These are phyloP conservation scores for Acholoe squamosa DNA, from an alignment of 2,888 invertebrate genomes.

Conservation along the genomic window DNA sequence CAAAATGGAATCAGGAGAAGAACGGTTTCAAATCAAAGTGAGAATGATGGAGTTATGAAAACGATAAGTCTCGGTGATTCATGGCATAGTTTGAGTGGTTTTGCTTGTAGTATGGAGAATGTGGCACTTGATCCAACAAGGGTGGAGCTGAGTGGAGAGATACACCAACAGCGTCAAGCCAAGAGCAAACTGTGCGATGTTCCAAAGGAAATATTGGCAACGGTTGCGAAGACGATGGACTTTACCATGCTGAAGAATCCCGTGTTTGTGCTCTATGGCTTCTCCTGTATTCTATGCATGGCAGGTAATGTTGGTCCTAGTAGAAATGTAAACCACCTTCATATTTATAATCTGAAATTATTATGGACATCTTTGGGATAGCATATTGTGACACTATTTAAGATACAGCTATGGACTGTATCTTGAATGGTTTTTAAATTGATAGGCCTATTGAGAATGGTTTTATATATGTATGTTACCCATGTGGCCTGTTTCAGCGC, in stretches of 20 bases:
- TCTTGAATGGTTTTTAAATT: too few species aligned
- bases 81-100: constrained; percentile 59
- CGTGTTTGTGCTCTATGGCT: constrained; percentile 87
- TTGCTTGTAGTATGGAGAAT: constrained; percentile 52
- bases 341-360: too few species aligned
- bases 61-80: constrained; percentile 13
- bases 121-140: background rate
- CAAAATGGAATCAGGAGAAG: background rate
- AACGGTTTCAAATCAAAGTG: constrained; percentile 27
- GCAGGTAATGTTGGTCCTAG: too few species aligned
- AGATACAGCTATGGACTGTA: too few species aligned
- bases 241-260: constrained; percentile 92
- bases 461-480: too few species aligned
- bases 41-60: background rate
- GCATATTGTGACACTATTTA: too few species aligned
- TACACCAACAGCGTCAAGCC: constrained; percentile 21
- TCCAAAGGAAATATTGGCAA: background rate
- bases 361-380: too few species aligned
- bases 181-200: background rate
- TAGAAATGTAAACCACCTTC: too few species aligned
- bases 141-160: constrained; percentile 28
- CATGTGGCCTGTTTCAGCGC: too few species aligned
- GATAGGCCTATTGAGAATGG: too few species aligned
- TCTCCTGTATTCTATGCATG: constrained; percentile 79
- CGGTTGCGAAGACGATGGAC: constrained; percentile 84